Percentiles rank a stretch among this genome's conserved stretches.
Conservation (phyloP, 2,888 invertebrate genomes). For the Tenthredo distinguenda region DNA sequence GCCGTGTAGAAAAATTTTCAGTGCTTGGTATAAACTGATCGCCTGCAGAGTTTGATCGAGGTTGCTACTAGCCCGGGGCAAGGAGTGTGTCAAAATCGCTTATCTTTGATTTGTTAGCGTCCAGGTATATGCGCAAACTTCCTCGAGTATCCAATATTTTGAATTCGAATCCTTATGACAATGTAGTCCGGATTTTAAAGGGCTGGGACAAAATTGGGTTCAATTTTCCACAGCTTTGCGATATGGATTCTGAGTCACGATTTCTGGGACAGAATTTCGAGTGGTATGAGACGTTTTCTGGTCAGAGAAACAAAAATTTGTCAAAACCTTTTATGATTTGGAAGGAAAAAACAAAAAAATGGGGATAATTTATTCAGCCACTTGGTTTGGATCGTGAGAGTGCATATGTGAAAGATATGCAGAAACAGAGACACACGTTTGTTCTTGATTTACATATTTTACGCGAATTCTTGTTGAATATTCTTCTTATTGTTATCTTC, state of each 20-base stretch:
- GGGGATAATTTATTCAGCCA: too few species aligned
- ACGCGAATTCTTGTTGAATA: background rate
- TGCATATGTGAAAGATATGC: too few species aligned
- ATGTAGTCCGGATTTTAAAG: background rate
- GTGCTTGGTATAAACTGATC: background rate
- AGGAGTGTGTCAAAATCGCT: slow-evolving; percentile 17
- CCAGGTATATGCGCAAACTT: background rate
- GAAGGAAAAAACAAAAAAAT: too few species aligned
- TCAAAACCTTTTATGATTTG: too few species aligned
- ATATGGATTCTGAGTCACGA: background rate
- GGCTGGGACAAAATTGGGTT: background rate
- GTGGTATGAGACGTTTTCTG: background rate
- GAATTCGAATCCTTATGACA: background rate
- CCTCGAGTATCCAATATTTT: background rate
- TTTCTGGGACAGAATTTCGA: background rate
- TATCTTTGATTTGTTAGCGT: background rate
- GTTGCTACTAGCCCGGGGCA: slow-evolving; percentile 2
- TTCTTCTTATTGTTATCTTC: background rate
- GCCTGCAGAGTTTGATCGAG: slow-evolving; percentile 25
- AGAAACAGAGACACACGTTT: background rate
- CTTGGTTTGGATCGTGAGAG: too few species aligned
- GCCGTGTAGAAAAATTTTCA: background rate
- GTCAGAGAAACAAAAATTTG: background rate
- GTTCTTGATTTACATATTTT: background rate
- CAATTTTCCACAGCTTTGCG: too few species aligned